Percentiles rank a stretch among this genome's conserved stretches.
Conservation (phyloP, 1,140 invertebrate species). For the Glomeris maerens region DNA sequence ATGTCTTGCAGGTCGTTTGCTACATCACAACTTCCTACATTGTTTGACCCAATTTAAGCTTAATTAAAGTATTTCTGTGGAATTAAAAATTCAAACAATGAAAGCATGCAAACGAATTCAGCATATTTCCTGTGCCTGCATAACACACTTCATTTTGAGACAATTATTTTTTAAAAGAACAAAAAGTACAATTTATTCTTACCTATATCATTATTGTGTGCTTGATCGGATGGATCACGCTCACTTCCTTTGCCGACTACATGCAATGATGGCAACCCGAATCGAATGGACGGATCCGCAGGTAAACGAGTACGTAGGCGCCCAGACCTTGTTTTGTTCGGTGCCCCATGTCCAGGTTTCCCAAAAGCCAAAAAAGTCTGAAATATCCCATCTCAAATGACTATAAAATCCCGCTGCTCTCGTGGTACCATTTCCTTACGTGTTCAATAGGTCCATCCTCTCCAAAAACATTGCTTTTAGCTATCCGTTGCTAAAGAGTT, state of each 20-base stretch:
- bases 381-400: background rate
- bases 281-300: conserved; percentile 3
- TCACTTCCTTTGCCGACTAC: background rate
- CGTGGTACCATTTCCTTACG: too few species aligned
- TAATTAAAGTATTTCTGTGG: too few species aligned
- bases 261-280: too few species aligned
- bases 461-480: too few species aligned
- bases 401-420: too few species aligned
- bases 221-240: conserved; percentile 1
- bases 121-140: background rate
- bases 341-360: conserved; percentile 4
- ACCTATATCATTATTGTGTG: conserved; percentile 5
- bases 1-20: too few species aligned
- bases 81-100: background rate
- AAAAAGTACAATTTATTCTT: background rate
- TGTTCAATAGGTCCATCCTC: too few species aligned
- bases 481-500: too few species aligned
- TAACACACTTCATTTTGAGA: background rate
- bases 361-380: conserved; percentile 2
- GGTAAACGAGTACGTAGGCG: background rate
- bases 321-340: background rate
- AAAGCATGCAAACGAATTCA: background rate
- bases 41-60: too few species aligned
- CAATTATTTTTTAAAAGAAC: background rate
- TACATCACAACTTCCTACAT: too few species aligned